Evolutionary conservation across 92 coral and sea anemone genomes (phyloP).

Genomic region (Porites rus): DNA sequence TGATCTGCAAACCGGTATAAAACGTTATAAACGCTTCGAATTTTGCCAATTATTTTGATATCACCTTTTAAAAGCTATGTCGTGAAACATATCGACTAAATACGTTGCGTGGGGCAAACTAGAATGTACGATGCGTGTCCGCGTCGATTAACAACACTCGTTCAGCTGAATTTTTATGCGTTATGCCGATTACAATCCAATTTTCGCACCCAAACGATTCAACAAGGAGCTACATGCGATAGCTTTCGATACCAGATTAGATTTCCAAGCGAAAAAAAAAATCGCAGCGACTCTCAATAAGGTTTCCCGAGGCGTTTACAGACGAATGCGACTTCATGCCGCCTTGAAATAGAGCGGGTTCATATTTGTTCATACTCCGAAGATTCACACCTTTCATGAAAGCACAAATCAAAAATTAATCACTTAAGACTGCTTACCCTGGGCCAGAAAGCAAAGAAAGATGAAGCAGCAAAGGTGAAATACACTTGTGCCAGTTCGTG

Average conservation of each 20-base stretch:
- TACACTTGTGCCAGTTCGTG: neutral
- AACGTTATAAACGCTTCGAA: neutral
- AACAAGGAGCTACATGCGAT: neutral
- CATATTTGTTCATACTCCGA: constrained; percentile 53
- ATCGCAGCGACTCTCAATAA: too few species aligned
- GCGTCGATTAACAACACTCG: neutral
- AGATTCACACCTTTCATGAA: constrained; percentile 83
- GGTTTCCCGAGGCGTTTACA: constrained; percentile 6
- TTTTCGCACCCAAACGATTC: neutral
- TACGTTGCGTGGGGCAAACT: constrained; percentile 25
- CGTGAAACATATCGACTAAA: constrained; percentile 5
- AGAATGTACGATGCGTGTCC: neutral
- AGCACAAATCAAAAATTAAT: constrained; percentile 89
- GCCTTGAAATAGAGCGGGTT: constrained; percentile 11
- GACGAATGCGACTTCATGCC: constrained; percentile 29
- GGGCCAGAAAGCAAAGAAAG: constrained; percentile 29
- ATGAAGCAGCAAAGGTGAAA: constrained; percentile 5
- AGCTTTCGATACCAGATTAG: neutral
- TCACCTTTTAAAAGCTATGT: constrained; percentile 1
- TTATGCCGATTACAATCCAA: too few species aligned
- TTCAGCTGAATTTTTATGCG: neutral
- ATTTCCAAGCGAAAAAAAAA: neutral
- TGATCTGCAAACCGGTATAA: neutral
- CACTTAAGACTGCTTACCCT: constrained; percentile 59
- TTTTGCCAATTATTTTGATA: constrained; percentile 26